Evolutionary conservation across 53 echinoderm and acorn worm species (phyloP), one percentile per base, ranked within the genome.

Genomic region (Mesocentrotus franciscanus): DNA sequence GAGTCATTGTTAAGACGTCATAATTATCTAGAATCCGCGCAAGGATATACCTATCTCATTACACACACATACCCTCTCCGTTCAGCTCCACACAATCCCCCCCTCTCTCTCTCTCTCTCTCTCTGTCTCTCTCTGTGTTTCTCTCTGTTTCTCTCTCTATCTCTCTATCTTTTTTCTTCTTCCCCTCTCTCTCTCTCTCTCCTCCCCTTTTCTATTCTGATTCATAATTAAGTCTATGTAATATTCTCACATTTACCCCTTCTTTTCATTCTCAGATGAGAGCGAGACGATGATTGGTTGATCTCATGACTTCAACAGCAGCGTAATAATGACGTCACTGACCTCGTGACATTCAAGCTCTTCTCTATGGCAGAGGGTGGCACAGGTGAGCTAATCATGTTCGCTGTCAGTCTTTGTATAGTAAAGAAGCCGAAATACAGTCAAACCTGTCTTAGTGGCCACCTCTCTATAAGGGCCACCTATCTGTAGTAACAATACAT

Each of bases 221-320:
- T 26, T 56, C 9, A 85, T 57, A 49, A 49, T n/a, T 24, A 4
- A 49, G 22, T 4, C n/a, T 20, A 39, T 18, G 39, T 22, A 85
- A 22, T 2, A 56, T 85, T n/a, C 8, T 56, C 1, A 49, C 9
- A 56, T 49, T 20, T 85, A 10, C 24, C 56, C 55, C 49, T 56
- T 49, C 85, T 57, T 85, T 24, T 57, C 85, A 56, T 85, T 56
- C 56, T 85, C 76, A 76, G 76, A 76, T 76, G 29, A 33, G 76
- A 4, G 33, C 30, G 13, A 12, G 33, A 20, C 64, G 64, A 33
- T 76, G 76, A 76, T 76, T 13, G 33, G 33, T 32, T n/a, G 76
- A 76, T n/a, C 76, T 13, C 71, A 8, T 14, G 76, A 76, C 32
- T 14, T 32, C 76, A 76, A 30, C 14, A 64, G 20, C 64, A 30